These are phyloP conservation scores for Masticophis lateralis DNA, from an alignment of 2,797 vertebrate species.

Conservation along the genomic window DNA sequence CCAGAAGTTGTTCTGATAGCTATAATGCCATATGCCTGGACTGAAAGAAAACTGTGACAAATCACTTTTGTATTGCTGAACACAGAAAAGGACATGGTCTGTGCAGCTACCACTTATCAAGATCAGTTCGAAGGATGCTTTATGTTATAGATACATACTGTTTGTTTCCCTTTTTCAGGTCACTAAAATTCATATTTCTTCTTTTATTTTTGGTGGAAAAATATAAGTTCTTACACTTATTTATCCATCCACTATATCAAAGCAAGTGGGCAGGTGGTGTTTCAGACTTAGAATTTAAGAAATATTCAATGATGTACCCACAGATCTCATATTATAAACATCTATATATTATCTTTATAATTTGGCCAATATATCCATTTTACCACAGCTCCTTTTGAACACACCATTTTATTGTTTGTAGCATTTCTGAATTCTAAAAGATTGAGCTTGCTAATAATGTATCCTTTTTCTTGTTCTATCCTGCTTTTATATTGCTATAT, in stretches of 20 bases:
- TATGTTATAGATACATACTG: neutral
- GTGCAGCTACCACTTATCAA: neutral
- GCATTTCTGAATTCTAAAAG: fast-evolving
- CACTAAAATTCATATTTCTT: neutral
- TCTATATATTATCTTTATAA: neutral
- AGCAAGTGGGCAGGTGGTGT: neutral
- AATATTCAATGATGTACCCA: neutral
- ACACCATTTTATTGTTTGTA: neutral
- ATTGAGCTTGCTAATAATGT: neutral
- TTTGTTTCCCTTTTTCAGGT: neutral
- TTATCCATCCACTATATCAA: neutral
- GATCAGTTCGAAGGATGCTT: neutral
- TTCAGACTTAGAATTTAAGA: constrained; percentile 14
- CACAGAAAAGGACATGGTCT: neutral
- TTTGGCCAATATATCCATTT: neutral
- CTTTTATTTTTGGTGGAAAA: neutral
- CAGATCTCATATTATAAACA: neutral
- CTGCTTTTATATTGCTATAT: neutral
- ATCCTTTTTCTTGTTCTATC: neutral
- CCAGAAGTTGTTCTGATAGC: neutral
- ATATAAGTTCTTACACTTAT: neutral
- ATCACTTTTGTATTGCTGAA: neutral
- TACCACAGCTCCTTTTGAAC: fast-evolving
- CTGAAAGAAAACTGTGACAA: neutral
- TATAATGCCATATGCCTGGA: neutral